phyloP scores from a whole-genome alignment of 2,797 vertebrate species.

The Microctenopoma steveboyesi region DNA sequence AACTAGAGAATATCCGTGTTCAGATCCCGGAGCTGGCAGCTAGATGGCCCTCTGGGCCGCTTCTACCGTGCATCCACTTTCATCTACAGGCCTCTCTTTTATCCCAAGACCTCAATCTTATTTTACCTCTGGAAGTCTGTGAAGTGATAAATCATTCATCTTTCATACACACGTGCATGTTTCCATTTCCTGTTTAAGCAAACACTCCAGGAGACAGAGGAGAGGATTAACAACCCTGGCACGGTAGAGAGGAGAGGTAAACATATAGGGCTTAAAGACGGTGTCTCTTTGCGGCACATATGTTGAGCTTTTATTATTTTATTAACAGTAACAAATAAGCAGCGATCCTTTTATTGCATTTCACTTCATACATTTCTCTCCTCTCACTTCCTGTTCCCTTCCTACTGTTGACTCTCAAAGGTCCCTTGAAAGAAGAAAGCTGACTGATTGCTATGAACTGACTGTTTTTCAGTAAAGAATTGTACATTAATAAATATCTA shows the following conservation, averaged over 20 bases:
- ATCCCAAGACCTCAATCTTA: slow-evolving; percentile 1
- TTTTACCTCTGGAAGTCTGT: neutral
- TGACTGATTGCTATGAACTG: too few species aligned
- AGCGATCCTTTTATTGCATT: neutral
- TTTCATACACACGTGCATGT: slow-evolving; percentile 26
- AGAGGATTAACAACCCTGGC: slow-evolving; percentile 15
- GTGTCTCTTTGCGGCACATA: neutral
- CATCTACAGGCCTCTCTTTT: neutral
- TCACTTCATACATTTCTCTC: neutral
- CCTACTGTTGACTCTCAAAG: neutral
- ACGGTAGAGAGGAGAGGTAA: slow-evolving; percentile 3
- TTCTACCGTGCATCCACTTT: neutral
- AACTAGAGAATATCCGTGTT: neutral
- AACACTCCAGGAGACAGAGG: slow-evolving; percentile 31
- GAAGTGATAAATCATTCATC: slow-evolving; percentile 15
- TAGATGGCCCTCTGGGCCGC: slow-evolving; percentile 63
- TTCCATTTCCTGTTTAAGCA: slow-evolving; percentile 62
- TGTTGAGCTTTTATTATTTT: neutral
- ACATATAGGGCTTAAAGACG: neutral
- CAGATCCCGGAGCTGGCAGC: slow-evolving; percentile 21
- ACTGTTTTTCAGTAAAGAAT: too few species aligned
- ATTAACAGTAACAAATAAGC: too few species aligned
- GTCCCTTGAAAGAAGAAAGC: neutral
- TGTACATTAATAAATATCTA: too few species aligned
- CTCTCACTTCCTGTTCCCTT: slow-evolving; percentile 1